Evolutionary conservation across 2,113 vertebrate genomes (phyloP), one percentile per base, ranked within the genome.

Genomic region (Corynorhinus townsendii): DNA sequence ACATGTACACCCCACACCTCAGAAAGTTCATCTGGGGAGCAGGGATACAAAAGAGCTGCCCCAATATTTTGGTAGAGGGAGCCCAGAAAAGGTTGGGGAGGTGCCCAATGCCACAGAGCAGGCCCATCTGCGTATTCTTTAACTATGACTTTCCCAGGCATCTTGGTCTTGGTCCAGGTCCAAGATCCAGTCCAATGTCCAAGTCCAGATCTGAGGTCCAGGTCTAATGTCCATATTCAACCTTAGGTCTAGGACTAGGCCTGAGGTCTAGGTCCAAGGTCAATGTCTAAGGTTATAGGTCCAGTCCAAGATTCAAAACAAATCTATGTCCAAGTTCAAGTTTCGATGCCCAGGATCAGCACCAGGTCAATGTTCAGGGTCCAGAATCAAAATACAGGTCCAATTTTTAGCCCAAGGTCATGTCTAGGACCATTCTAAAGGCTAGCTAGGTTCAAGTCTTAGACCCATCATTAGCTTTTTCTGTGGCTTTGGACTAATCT

Each of bases 361-460:
- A 81, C 47, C 40, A 56, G 66, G 16, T 86, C 69, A 64, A 79
- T 22, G 43, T 33, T 89, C 68, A 73, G 49, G 38, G 72, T 88
- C 59, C 59, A 76, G 71, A n/a, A 81, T 69, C 33, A 17, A 49
- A 43, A 83, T 2, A 43, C 38, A 75, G 33, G 22, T 76, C 40
- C 24, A 95, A 72, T 87, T 72, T 92, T 89, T 49, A 93, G 64
- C 49, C 30, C 87, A 96, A 95, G 85, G 72, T 90, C 76, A 93
- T 16, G 26, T 81, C 33, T 54, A 92, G 59, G 17, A 64, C 82
- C 38, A 90, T n/a, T 80, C 45, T 81, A 35, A 47, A 84, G 59
- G 17, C 72, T 85, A 45, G 26, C 40, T 56, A 22, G 8, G 43
- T 33, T 84, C 59, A 68, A 86, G 66, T n/a, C 35, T 66, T 49